phyloP scores from a whole-genome alignment of 2,113 vertebrate species.

The Dicrurus megarhynchus region DNA sequence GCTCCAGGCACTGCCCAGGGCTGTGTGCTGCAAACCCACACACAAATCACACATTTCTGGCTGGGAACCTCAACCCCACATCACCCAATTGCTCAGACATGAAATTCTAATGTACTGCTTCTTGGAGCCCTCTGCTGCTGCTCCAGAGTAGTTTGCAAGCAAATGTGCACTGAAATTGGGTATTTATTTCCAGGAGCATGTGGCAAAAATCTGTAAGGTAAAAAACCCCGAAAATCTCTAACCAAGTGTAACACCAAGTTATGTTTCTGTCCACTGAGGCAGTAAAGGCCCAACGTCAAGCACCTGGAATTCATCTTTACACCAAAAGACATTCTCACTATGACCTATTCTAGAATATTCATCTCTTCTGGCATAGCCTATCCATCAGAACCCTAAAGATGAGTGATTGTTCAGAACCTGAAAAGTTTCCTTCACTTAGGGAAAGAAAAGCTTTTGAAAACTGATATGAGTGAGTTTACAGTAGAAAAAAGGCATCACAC shows the following conservation, averaged over 20 bases:
- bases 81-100: background rate
- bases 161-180: background rate
- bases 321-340: background rate
- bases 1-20: too few species aligned
- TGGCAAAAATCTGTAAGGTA: background rate
- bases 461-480: background rate
- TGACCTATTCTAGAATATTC: background rate
- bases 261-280: background rate
- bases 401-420: background rate
- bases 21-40: background rate
- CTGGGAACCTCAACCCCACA: background rate
- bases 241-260: background rate
- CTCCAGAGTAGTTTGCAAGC: too few species aligned
- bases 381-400: background rate
- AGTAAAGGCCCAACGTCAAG: background rate
- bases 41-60: background rate
- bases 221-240: background rate
- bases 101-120: background rate
- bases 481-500: background rate
- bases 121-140: background rate
- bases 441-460: background rate
- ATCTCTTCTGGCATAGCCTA: background rate
- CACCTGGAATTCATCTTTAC: too few species aligned
- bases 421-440: background rate
- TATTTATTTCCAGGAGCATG: background rate